Evolutionary conservation across 2,888 invertebrate genomes (phyloP).

Genomic region (Psylliodes chrysocephalus): DNA sequence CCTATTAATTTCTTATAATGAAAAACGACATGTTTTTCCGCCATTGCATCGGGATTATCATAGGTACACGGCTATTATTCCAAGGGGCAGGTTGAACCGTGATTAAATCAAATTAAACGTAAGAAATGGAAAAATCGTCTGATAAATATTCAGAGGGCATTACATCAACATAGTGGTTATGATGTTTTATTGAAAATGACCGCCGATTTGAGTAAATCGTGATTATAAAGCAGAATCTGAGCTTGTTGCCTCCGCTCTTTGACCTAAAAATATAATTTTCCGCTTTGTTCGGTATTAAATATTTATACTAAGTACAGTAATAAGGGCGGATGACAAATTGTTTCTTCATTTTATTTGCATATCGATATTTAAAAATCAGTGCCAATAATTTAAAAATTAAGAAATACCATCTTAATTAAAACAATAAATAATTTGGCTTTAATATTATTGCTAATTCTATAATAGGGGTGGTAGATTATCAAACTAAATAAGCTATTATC

Average conservation of each 20-base stretch:
- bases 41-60: conserved; percentile 24
- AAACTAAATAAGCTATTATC: too few relatives aligned
- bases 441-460: too few relatives aligned
- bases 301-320: too few relatives aligned
- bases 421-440: too few relatives aligned
- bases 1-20: conserved; percentile 37
- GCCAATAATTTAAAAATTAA: too few relatives aligned
- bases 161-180: conserved; percentile 8
- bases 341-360: too few relatives aligned
- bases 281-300: background rate
- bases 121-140: conserved; percentile 29
- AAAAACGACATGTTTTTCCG: conserved; percentile 38
- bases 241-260: conserved; percentile 17
- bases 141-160: conserved; percentile 23
- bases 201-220: conserved; percentile 20
- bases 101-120: conserved; percentile 23
- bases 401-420: too few relatives aligned
- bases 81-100: conserved; percentile 9
- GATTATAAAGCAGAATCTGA: conserved; percentile 24
- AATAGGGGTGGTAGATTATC: too few relatives aligned
- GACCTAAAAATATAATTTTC: conserved; percentile 28
- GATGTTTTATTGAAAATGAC: conserved; percentile 15
- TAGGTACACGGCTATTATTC: conserved; percentile 28
- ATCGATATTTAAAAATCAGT: too few relatives aligned
- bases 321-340: too few relatives aligned